These are phyloP conservation scores for Poecilia picta DNA, from an alignment of 2,797 vertebrate genomes.

Conservation along the genomic window DNA sequence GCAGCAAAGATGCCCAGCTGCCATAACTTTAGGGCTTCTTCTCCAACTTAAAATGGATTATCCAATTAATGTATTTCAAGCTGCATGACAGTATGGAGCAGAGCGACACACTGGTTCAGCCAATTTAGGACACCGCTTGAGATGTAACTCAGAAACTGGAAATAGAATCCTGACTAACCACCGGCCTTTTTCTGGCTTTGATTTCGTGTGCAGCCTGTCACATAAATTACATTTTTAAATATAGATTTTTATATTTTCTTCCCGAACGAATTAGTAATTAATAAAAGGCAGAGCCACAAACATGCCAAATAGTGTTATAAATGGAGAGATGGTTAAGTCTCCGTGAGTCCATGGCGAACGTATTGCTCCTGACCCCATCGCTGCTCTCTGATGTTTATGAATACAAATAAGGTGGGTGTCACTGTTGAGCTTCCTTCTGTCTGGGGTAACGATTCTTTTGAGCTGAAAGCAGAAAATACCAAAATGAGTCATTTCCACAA, in stretches of 20 bases:
- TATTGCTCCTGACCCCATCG: constrained; percentile 73
- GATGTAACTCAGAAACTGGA: constrained; percentile 53
- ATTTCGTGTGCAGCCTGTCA: constrained; percentile 31
- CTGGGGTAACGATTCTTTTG: constrained; percentile 57
- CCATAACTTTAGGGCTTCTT: constrained; percentile 18
- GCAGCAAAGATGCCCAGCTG: constrained; percentile 6
- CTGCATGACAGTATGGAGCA: constrained; percentile 16
- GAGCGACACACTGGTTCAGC: constrained; percentile 13
- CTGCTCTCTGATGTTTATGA: constrained; percentile 66
- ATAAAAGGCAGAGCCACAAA: constrained; percentile 59
- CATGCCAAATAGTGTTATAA: constrained; percentile 50
- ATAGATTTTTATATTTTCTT: constrained; percentile 29
- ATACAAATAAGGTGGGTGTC: constrained; percentile 72
- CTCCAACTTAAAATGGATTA: constrained; percentile 51
- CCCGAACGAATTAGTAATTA: constrained; percentile 63
- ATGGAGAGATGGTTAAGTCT: constrained; percentile 53
- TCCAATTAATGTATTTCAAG: constrained; percentile 51
- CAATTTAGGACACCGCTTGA: constrained; percentile 43
- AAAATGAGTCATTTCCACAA: constrained; percentile 22
- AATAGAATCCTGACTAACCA: constrained; percentile 38
- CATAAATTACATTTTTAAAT: constrained; percentile 36
- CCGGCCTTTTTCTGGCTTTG: constrained; percentile 20
- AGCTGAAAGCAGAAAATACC: constrained; percentile 46
- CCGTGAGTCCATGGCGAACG: constrained; percentile 55
- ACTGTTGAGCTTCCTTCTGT: constrained; percentile 58